Conservation (phyloP, 2,888 invertebrate genomes). For the Rutpela maculata region DNA sequence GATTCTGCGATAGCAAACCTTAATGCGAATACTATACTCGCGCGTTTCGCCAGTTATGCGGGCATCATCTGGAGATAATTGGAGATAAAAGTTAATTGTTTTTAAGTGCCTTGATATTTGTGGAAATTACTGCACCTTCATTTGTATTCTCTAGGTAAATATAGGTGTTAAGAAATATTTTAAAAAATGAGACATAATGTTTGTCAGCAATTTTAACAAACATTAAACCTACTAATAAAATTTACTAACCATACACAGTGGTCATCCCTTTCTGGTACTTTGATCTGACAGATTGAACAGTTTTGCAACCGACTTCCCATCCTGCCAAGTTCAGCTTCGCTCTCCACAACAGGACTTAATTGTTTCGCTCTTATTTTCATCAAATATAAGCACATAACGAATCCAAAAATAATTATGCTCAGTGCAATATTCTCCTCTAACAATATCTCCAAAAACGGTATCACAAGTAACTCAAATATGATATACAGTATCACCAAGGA, state of each 20-base stretch:
- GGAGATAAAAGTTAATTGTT: too few species aligned
- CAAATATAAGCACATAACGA: conserved; percentile 73
- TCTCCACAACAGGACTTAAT: conserved; percentile 64
- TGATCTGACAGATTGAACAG: conserved; percentile 89
- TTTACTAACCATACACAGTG: conserved; percentile 85
- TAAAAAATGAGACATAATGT: background rate
- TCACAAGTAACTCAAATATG: conserved; percentile 83
- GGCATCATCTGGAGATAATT: too few species aligned
- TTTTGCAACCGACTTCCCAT: conserved; percentile 84
- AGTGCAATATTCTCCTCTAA: conserved; percentile 80
- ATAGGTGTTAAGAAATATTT: too few species aligned
- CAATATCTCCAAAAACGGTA: conserved; percentile 83
- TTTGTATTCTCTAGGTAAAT: too few species aligned
- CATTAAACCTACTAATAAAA: too few species aligned
- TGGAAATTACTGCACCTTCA: too few species aligned
- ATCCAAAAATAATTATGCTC: conserved; percentile 74
- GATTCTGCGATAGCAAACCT: too few species aligned
- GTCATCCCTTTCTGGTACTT: conserved; percentile 86
- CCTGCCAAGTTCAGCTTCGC: conserved; percentile 69
- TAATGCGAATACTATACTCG: too few species aligned
- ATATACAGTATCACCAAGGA: conserved; percentile 81
- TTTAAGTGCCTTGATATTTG: too few species aligned
- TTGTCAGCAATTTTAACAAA: too few species aligned
- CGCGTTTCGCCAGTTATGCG: too few species aligned
- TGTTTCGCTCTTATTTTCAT: conserved; percentile 64